Evolutionary conservation across 2,888 invertebrate species (phyloP), one percentile per base, ranked within the genome.

Genomic region (Cynaeus angustus): DNA sequence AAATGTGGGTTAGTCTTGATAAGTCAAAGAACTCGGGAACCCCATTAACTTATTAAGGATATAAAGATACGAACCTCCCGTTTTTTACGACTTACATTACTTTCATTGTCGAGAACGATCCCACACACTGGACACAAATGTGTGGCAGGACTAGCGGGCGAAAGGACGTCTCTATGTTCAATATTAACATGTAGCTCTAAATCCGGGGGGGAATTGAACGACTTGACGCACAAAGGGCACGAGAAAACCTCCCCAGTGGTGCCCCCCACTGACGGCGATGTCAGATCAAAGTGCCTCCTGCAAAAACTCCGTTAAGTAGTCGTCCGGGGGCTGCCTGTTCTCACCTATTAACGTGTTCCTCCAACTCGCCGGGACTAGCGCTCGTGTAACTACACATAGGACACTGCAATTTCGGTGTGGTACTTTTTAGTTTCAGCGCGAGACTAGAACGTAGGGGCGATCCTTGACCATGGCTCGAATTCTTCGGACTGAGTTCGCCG

Each of bases 101-200:
- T 86, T 83, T 69, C 88, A 79, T 87, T 88, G 76, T 89, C 85
- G 16, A 87, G 78, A 10, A 81, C 74, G 8, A 86, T 81, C 30
- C 85, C 86, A 72, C 87, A 87, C 13, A 87, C 85, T 7, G 87
- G 87, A 77, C 87, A 88, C 1, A 78, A 72, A 43, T 71, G 67
- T 14, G 59, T 70, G n/a, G 66, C 80, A 10, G 84, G 83, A 71
- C 83, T 82, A 26, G 83, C 82, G 0, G 92, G 94, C 83, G 93
- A 94, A 65, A 94, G 86, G 75, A 94, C 92, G 85, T 94, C 94
- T 79, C 90, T 88, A 82, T 95, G 95, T 79, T 94, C 94, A 66
- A 93, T 92, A 85, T 95, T 95, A 0, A 95, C 94, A 81, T 96
- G 96, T 55, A 94, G 85, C 84, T 95, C 94, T 56, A 95, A 88